Conservation (phyloP, 1,140 invertebrate genomes). For the Glossosoma conforme region DNA sequence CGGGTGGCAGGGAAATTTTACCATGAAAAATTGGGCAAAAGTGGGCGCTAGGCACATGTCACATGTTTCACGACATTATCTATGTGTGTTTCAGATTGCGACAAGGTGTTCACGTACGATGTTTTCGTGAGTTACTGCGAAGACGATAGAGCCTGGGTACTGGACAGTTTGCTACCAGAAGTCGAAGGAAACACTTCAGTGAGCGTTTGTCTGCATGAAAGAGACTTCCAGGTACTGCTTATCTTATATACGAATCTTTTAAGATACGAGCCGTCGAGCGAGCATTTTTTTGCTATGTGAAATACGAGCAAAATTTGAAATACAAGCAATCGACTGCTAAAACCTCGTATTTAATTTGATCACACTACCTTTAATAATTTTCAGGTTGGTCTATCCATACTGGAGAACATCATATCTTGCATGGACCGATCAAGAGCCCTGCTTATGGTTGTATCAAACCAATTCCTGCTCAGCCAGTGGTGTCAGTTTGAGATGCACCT, state of each 20-base stretch:
- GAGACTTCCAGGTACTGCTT: conserved; percentile 62
- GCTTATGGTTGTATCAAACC: conserved; percentile 54
- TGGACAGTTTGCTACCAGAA: conserved; percentile 55
- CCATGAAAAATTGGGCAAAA: no score
- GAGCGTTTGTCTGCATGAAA: conserved; percentile 58
- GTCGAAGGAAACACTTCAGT: conserved; percentile 51
- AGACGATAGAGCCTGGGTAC: conserved; percentile 54
- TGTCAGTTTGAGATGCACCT: conserved; percentile 64
- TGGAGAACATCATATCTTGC: conserved; percentile 61
- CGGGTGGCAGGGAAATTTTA: no score
- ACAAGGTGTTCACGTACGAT: conserved; percentile 48
- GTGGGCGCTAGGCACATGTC: no score
- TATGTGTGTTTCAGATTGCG: conserved; percentile 17
- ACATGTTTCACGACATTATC: background rate
- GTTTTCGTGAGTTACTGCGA: conserved; percentile 62
- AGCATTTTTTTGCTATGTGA: no score
- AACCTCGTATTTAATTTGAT: no score
- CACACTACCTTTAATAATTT: no score
- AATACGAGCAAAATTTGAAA: no score
- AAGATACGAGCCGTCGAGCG: no score
- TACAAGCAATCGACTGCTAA: no score
- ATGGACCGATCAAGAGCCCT: conserved; percentile 58
- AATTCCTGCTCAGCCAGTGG: conserved; percentile 59
- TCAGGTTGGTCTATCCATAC: conserved; percentile 55
- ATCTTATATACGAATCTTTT: no score